Evolutionary conservation across 2,113 vertebrate species (phyloP).

Genomic region (Delphinus delphis): DNA sequence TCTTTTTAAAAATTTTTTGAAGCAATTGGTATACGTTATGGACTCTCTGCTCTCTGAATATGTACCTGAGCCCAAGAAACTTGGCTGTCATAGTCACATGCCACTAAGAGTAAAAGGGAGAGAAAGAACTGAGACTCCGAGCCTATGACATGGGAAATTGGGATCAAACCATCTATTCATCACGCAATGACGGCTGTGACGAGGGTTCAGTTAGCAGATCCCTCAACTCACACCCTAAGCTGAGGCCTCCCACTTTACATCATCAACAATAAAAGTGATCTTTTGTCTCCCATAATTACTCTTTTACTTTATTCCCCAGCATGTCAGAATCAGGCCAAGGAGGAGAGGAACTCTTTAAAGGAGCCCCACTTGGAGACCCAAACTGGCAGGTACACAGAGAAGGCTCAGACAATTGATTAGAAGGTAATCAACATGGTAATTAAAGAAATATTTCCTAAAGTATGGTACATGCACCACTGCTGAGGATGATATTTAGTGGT

Average conservation of each 20-base stretch:
- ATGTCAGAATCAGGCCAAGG: neutral
- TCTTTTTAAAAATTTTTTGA: neutral
- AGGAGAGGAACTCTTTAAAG: neutral
- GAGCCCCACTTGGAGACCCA: neutral
- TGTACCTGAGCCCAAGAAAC: neutral
- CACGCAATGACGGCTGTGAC: neutral
- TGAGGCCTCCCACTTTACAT: neutral
- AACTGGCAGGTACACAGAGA: neutral
- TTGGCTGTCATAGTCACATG: neutral
- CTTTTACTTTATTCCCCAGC: neutral
- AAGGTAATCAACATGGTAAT: neutral
- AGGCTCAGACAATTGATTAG: neutral
- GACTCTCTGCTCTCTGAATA: neutral
- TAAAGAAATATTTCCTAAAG: neutral
- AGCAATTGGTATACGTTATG: neutral
- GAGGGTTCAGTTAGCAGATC: neutral
- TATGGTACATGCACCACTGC: too few relatives aligned
- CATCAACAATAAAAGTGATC: neutral
- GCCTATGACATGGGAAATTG: accelerated
- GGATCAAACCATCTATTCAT: neutral
- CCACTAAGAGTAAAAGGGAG: neutral
- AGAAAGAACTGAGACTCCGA: accelerated
- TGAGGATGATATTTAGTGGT: neutral
- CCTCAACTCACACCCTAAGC: neutral
- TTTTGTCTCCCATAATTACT: neutral